Base-by-base conservation (phyloP, 1,140 invertebrate genomes). In the Rhyacophila brunnea region DNA sequence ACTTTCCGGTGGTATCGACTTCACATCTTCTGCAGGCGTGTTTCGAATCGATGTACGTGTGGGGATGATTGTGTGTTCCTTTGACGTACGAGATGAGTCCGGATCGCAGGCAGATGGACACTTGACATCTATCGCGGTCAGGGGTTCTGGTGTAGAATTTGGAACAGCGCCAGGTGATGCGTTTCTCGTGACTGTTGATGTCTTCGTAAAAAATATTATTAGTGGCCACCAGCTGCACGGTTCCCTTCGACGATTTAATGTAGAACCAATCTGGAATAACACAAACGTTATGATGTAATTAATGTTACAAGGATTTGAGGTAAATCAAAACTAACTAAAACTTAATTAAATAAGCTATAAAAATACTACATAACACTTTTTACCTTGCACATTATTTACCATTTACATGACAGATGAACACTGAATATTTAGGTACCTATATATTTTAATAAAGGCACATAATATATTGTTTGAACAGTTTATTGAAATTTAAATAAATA, bases 191-290 rank as follows among this genome's bases (percentile, higher is more conserved):
- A 0, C 74, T 78, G 3, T 75, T 75, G 11, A 75, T 75, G 54
- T 79, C 74, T 65, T 78, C 77, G 58, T 79, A 78, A 62, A 78
- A 79, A 53, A 79, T 79, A 57, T 78, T 74, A 1, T 75, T 75
- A 51, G 73, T 72, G 0, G 74, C 77, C 2, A 79, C 77, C 11
- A 78, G 65, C 46, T 78, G 77, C 38, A 78, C 65, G 0, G 74
- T 74, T 6, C 75, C 74, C 19, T 75, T 74, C 35, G 75, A 74
- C 28, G 77, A 79, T 4, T 74, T 67, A 36, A 79, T 79, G 62
- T 79, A 79, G 70, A 79, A 79, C 77, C 77, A 79, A 5, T 74
- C 75, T 77, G 72, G 13, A 59, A 46, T n/a, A n/a, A n/a, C n/a
- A n/a, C n/a, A n/a, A n/a, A n/a, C n/a, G n/a, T n/a, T n/a, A n/a